Evolutionary conservation across 2,113 vertebrate species (phyloP), one percentile per base, ranked within the genome.

Genomic region (Aix galericulata): DNA sequence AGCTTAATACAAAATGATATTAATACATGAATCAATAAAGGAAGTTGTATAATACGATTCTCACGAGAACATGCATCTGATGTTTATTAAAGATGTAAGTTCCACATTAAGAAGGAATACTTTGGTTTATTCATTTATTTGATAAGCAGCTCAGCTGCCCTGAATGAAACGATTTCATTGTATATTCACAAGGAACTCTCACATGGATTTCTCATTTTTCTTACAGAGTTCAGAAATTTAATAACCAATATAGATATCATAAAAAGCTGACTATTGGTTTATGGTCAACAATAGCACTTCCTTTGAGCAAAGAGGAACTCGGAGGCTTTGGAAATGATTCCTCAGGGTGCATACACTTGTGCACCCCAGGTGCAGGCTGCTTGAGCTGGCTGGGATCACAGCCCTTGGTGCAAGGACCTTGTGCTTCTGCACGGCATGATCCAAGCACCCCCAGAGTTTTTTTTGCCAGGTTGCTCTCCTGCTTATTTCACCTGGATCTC

Each of bases 1-100:
- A 95, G 84, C 86, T 89, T 95, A 92, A 94, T 93, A 96, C 91
- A 93, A 95, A 95, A 92, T 82, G 44, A 71, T 97, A 94, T 95
- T 97, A 93, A 96, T 96, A 88, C 50, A 94, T 95, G 96, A 97
- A 90, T 95, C 95, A 95, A 63, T 71, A 63, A 89, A 88, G 91
- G 89, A 91, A 91, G 88, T 73, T 96, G 95, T 88, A 68, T 87
- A 96, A 95, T 82, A 88, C 56, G 75, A 62, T 86, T 82, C 91
- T 94, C 79, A 67, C 56, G 91, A 88, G 96, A 97, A 90, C 59
- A 82, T 5, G 63, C 88, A 94, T 83, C 82, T 95, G 75, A 75
- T 96, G 89, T 95, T 96, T 96, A 95, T 96, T 96, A 93, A 95
- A 91, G 88, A 93, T 91, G 56, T 88, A 92, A 88, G 94, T 71